Evolutionary conservation across 2,113 vertebrate genomes (phyloP).

Genomic region (Alouatta palliata): DNA sequence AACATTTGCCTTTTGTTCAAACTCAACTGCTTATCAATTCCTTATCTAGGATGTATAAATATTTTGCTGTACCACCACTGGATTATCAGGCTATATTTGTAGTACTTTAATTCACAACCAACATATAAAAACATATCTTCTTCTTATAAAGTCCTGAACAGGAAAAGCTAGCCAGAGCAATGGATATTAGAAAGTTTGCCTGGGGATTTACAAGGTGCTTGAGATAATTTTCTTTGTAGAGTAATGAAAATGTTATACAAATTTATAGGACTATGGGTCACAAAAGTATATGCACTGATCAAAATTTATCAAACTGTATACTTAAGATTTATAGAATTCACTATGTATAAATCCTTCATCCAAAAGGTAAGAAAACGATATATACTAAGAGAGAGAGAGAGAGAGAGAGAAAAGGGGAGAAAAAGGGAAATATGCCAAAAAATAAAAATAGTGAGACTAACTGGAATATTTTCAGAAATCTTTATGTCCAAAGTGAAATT

Average conservation of each 20-base stretch:
- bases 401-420: background rate
- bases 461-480: background rate
- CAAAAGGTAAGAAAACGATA: background rate
- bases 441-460: background rate
- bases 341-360: background rate
- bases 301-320: background rate
- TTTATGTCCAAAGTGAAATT: background rate
- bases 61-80: background rate
- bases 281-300: background rate
- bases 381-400: background rate
- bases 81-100: background rate
- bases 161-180: background rate
- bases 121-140: background rate
- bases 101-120: background rate
- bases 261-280: background rate
- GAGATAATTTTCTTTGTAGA: background rate
- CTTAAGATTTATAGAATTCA: background rate
- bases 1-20: background rate
- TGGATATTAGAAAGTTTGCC: background rate
- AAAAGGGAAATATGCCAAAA: background rate
- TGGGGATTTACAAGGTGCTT: background rate
- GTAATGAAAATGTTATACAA: background rate
- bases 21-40: background rate
- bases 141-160: background rate
- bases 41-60: background rate